Conservation (phyloP, 2,888 invertebrate species). For the Euplagia quadripunctaria region DNA sequence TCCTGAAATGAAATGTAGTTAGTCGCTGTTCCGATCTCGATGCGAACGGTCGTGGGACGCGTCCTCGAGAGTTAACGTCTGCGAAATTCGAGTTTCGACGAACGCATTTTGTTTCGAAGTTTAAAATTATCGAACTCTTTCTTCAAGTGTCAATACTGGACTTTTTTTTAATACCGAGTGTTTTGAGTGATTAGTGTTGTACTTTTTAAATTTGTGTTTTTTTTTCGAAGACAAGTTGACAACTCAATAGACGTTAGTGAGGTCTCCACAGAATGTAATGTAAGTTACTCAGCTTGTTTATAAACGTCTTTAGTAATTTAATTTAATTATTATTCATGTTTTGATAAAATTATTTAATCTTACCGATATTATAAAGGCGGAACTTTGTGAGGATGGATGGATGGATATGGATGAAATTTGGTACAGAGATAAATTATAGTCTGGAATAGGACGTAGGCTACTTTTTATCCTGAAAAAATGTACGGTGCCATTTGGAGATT, state of each 20-base stretch:
- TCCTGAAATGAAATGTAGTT: constrained; percentile 31
- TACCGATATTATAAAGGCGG: no score
- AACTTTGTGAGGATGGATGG: no score
- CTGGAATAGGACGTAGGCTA: no score
- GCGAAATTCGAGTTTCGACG: constrained; percentile 27
- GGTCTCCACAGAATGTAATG: constrained; percentile 43
- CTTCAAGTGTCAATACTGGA: constrained; percentile 26
- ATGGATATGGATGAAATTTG: no score
- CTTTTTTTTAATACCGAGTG: constrained; percentile 10
- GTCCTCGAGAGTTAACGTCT: constrained; percentile 30
- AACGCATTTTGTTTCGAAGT: constrained; percentile 11
- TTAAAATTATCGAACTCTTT: constrained; percentile 15
- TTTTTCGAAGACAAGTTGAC: constrained; percentile 31
- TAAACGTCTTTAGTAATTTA: constrained; percentile 19
- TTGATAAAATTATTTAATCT: no score
- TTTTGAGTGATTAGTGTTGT: constrained; percentile 37
- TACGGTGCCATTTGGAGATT: no score
- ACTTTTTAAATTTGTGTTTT: constrained; percentile 3
- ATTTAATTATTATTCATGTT: no score
- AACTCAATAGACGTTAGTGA: background rate
- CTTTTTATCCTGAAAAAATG: no score
- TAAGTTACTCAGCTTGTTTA: constrained; percentile 45
- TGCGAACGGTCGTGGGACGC: constrained; percentile 38
- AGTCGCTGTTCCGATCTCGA: constrained; percentile 39
- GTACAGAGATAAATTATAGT: no score